phyloP scores from a whole-genome alignment of 37 sponge, comb jelly and placozoan genomes.

The Oopsacas minuta region DNA sequence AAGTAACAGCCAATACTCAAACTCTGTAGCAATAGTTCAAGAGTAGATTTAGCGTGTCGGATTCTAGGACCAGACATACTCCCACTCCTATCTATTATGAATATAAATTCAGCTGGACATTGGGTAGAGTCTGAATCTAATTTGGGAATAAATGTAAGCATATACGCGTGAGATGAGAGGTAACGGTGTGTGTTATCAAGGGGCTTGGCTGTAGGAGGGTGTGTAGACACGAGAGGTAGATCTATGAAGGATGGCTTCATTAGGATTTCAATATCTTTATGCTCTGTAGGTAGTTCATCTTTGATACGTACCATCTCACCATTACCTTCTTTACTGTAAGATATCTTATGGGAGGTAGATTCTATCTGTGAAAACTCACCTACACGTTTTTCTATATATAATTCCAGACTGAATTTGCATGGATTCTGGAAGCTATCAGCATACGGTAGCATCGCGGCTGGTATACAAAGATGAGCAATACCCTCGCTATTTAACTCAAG shows the following conservation, averaged over 20 bases:
- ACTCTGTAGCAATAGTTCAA: not conserved
- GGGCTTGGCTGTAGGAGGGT: not conserved
- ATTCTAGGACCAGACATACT: not conserved
- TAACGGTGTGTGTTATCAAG: not conserved
- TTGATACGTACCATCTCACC: not conserved
- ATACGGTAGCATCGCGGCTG: not conserved
- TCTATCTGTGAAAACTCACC: not conserved
- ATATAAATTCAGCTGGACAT: not conserved
- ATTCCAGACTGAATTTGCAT: not conserved
- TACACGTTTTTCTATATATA: not conserved
- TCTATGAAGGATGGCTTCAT: not conserved
- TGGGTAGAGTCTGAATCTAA: not conserved
- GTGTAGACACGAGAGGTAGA: not conserved
- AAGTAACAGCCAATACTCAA: constrained; percentile 14
- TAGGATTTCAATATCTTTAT: not conserved
- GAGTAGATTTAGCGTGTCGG: not conserved
- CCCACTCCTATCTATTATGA: constrained; percentile 20
- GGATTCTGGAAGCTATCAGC: not conserved
- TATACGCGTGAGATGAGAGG: not conserved
- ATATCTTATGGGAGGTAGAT: not conserved
- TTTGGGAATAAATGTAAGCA: not conserved
- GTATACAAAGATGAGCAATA: not conserved
- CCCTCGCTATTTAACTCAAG: not conserved
- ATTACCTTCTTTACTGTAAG: not conserved
- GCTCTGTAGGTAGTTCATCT: not conserved